Evolutionary conservation across 2,113 vertebrate species (phyloP).

Genomic region (Channa maculata): DNA sequence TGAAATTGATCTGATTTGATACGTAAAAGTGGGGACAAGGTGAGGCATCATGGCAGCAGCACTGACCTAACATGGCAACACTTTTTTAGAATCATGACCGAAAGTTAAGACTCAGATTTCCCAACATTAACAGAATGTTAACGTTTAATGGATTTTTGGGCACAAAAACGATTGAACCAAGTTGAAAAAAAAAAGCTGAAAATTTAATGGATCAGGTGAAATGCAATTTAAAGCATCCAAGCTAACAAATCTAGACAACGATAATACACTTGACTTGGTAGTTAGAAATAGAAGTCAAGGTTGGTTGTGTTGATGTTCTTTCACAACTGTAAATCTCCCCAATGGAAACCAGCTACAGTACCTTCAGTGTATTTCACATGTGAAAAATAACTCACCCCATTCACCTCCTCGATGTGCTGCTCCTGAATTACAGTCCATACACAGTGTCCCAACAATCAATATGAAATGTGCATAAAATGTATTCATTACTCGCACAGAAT

Average conservation of each 20-base stretch:
- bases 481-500: slow-evolving; percentile 47
- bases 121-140: no score
- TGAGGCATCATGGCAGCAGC: no score
- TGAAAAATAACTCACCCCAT: slow-evolving; percentile 10
- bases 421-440: slow-evolving; percentile 40
- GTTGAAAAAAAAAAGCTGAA: no score
- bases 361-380: background rate
- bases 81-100: no score
- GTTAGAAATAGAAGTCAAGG: slow-evolving; percentile 1
- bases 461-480: slow-evolving; percentile 39
- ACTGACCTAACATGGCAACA: no score
- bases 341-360: slow-evolving; percentile 7
- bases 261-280: background rate
- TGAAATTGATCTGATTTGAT: no score
- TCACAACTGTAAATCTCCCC: slow-evolving; percentile 7
- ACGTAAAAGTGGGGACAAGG: no score
- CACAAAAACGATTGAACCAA: no score
- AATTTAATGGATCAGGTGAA: no score
- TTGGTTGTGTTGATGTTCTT: background rate
- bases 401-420: slow-evolving; percentile 26
- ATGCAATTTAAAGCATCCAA: no score
- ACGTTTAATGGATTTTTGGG: no score
- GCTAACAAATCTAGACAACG: background rate
- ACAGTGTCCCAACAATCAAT: slow-evolving; percentile 49
- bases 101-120: no score